phyloP scores from a whole-genome alignment of 2,888 invertebrate genomes.

The Chouioia cunea region DNA sequence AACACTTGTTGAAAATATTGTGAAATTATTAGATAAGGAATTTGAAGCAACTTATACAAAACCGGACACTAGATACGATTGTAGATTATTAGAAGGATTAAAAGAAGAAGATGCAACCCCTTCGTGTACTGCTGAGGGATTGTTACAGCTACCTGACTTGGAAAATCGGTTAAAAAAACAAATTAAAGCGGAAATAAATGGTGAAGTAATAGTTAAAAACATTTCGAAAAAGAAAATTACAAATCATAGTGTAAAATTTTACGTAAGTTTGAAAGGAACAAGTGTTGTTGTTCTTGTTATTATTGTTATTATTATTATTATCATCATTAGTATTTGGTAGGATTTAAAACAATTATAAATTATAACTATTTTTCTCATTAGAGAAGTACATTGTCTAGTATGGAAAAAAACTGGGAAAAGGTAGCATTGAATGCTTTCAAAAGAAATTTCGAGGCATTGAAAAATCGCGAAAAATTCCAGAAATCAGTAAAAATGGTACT shows the following conservation, averaged over 20 bases:
- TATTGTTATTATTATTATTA: neutral
- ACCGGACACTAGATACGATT: constrained; percentile 75
- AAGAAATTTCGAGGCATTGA: constrained; percentile 77
- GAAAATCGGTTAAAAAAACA: constrained; percentile 74
- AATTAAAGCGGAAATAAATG: constrained; percentile 77
- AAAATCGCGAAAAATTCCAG: constrained; percentile 65
- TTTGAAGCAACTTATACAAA: constrained; percentile 74
- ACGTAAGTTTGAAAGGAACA: too few relatives aligned
- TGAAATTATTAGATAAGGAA: constrained; percentile 72
- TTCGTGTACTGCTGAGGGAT: constrained; percentile 62
- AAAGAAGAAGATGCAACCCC: constrained; percentile 65
- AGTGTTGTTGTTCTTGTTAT: constrained; percentile 1
- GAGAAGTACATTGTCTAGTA: constrained; percentile 75
- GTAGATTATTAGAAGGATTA: constrained; percentile 75
- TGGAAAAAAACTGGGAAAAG: constrained; percentile 77
- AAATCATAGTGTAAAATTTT: constrained; percentile 67
- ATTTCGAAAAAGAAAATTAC: constrained; percentile 70
- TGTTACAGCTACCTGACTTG: constrained; percentile 72
- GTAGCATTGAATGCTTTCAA: constrained; percentile 76
- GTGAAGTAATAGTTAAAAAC: constrained; percentile 77
- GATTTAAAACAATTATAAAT: constrained; percentile 6
- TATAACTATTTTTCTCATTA: constrained; percentile 62
- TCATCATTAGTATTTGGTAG: neutral
- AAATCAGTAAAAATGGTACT: constrained; percentile 74
- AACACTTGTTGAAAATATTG: constrained; percentile 75